phyloP scores from a whole-genome alignment of 2,113 vertebrate species.

The Heterotis niloticus region DNA sequence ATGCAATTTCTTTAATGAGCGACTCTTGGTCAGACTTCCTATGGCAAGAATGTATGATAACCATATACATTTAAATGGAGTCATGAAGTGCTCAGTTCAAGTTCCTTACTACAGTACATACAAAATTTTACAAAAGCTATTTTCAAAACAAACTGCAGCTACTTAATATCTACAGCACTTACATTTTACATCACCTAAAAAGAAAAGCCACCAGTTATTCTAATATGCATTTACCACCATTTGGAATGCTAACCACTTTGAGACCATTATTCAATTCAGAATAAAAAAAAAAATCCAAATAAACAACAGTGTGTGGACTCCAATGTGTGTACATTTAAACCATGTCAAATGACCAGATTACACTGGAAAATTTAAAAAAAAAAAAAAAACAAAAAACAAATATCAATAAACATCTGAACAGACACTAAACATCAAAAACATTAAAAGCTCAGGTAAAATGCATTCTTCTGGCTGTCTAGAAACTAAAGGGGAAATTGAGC shows the following conservation, averaged over 20 bases:
- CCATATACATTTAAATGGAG: no score
- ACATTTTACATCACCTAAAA: neutral
- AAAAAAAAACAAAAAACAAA: neutral
- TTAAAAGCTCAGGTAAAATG: no score
- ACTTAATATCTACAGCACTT: neutral
- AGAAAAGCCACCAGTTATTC: neutral
- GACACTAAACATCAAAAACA: neutral
- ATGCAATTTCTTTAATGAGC: no score
- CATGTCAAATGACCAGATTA: neutral
- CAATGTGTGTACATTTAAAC: neutral
- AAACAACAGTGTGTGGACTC: neutral
- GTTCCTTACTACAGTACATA: no score
- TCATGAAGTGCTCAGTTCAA: no score
- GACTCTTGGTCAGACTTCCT: no score
- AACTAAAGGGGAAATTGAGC: constrained; percentile 61
- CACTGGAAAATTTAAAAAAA: neutral
- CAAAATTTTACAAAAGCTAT: no score
- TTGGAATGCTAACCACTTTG: neutral
- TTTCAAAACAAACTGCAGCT: no score
- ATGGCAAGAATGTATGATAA: no score
- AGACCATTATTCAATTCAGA: neutral
- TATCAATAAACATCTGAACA: neutral
- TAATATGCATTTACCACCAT: neutral
- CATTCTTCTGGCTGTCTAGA: constrained; percentile 41
- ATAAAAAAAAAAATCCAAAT: neutral